Evolutionary conservation across 2,888 invertebrate genomes (phyloP).

Genomic region (Oeneis ivallda): DNA sequence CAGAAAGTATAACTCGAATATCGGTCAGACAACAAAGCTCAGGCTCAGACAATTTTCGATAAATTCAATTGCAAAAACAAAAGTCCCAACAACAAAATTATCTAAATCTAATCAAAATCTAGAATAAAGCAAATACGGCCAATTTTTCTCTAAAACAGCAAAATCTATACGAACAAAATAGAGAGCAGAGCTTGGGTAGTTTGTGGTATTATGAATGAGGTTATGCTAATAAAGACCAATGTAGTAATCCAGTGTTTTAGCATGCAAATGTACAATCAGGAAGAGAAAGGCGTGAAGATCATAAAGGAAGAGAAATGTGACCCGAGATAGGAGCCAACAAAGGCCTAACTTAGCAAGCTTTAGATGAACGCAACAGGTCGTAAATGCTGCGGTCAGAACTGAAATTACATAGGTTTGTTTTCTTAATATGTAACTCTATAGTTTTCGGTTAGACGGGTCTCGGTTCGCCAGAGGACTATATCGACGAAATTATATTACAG

Average conservation of each 20-base stretch:
- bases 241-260: slow-evolving; percentile 1
- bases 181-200: background rate
- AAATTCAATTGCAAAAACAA: no score
- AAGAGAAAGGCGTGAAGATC: slow-evolving; percentile 28
- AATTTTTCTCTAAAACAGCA: no score
- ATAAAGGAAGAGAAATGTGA: slow-evolving; percentile 35
- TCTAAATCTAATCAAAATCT: no score
- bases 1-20: no score
- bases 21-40: no score
- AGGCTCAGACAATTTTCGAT: no score
- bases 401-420: slow-evolving; percentile 70
- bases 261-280: slow-evolving; percentile 10
- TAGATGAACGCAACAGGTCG: slow-evolving; percentile 58
- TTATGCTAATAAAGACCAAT: background rate
- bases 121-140: no score
- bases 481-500: slow-evolving; percentile 7
- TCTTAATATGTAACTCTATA: slow-evolving; percentile 65
- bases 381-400: slow-evolving; percentile 65
- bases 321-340: slow-evolving; percentile 35
- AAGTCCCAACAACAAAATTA: no score
- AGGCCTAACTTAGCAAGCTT: slow-evolving; percentile 41
- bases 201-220: background rate
- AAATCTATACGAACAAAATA: no score
- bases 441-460: slow-evolving; percentile 44
- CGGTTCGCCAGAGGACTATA: slow-evolving; percentile 6